Evolutionary conservation across 2,888 invertebrate genomes (phyloP).

Genomic region (Neoascia interrupta): DNA sequence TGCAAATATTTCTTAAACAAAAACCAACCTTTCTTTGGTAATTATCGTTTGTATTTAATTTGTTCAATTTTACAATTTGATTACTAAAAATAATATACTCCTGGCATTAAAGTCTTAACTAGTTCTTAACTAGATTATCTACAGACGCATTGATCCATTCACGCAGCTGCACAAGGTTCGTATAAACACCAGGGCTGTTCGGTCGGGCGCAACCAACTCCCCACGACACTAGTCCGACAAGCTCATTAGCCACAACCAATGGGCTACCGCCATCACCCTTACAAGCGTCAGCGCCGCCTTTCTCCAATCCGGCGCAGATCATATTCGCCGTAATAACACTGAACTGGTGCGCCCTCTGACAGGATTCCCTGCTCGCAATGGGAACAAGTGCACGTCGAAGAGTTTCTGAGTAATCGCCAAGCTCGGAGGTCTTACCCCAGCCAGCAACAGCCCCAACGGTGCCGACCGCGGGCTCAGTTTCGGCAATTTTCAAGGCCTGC

Average conservation of each 20-base stretch:
- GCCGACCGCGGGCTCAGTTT: slow-evolving; percentile 71
- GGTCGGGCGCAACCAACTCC: slow-evolving; percentile 66
- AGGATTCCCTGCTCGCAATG: slow-evolving; percentile 18
- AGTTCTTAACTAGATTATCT: no score
- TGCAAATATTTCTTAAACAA: no score
- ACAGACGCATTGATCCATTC: slow-evolving; percentile 44
- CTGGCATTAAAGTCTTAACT: no score
- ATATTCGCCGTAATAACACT: slow-evolving; percentile 42
- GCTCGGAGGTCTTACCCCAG: slow-evolving; percentile 73
- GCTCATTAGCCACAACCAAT: slow-evolving; percentile 42
- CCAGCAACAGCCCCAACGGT: slow-evolving; percentile 73
- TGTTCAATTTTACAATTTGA: no score
- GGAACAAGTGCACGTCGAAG: slow-evolving; percentile 1
- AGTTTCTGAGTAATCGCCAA: slow-evolving; percentile 25
- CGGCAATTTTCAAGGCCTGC: slow-evolving; percentile 75
- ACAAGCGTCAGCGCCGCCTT: slow-evolving; percentile 60
- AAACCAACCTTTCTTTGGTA: no score
- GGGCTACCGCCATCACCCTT: slow-evolving; percentile 70
- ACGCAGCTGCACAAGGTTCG: slow-evolving; percentile 59
- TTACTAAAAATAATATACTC: no score
- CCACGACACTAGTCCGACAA: slow-evolving; percentile 70
- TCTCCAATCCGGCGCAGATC: slow-evolving; percentile 56
- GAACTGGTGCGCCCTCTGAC: slow-evolving; percentile 7
- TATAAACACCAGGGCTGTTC: slow-evolving; percentile 70
- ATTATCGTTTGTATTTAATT: no score